Evolutionary conservation across 2,888 invertebrate genomes (phyloP), one percentile per base, ranked within the genome.

Genomic region (Eurois occulta): DNA sequence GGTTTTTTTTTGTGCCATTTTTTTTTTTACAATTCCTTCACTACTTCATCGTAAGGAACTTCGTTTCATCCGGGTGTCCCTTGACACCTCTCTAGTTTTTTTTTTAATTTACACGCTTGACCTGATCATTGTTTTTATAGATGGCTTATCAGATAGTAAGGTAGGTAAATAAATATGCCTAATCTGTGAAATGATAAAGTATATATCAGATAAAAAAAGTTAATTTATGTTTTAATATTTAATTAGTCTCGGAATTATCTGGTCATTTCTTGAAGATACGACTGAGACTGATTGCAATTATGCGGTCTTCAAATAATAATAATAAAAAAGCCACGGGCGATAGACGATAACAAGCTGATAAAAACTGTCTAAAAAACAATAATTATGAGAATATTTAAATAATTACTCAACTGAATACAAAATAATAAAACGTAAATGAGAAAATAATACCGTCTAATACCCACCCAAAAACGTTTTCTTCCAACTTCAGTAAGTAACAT

Each of bases 401-500:
- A 41, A 58, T 41, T 38, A 41, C 13, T 11, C 55, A 41, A 41
- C 8, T 21, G 41, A 70, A 41, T 55, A 43, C 62, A 73, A 77
- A 75, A 77, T 41, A 67, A 77, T 77, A 68, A 77, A 77, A 43
- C 24, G 41, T 41, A 65, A 65, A 65, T 65, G 52, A 69, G 24
- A 77, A 41, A n/a, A 69, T 75, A 77, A 66, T 32, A 38, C 24
- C n/a, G 18, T 38, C 62, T 52, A 38, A 76, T 60, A 65, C 16
- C 21, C 24, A 16, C n/a, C 46, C 83, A 18, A 62, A 41, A 70
- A 78, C 13, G 72, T 78, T 71, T 43, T 21, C 69, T 52, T n/a
- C 64, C 6, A 68, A 76, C 67, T 76, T 46, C 21, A 7, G 13
- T 78, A 78, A 78, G 65, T 67, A 85, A 80, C 75, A 67, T 83